phyloP scores from a whole-genome alignment of 2,888 invertebrate genomes.

The Ischnus inquisitorius region DNA sequence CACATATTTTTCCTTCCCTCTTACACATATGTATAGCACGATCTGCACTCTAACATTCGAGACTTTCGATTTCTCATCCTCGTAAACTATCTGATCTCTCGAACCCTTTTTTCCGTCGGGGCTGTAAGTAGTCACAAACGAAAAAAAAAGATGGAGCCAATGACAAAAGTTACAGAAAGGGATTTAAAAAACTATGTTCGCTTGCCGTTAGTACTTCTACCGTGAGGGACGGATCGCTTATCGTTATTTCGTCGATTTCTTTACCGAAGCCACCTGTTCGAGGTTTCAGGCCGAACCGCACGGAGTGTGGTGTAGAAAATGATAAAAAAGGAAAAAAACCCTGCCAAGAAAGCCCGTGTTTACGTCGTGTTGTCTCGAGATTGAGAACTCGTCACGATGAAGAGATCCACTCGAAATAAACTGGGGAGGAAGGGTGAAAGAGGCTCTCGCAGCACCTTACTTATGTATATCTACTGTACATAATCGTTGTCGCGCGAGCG shows the following conservation, averaged over 20 bases:
- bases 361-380: constrained; percentile 47
- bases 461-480: constrained; percentile 46
- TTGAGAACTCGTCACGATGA: constrained; percentile 56
- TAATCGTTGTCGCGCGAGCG: constrained; percentile 48
- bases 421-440: not conserved
- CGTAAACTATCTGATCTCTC: constrained; percentile 8
- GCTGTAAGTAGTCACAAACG: too few species aligned
- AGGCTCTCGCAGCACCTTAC: constrained; percentile 30
- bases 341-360: constrained; percentile 17
- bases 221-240: not conserved
- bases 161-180: not conserved
- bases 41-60: not conserved
- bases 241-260: not conserved
- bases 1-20: constrained; percentile 18
- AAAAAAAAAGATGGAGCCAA: too few species aligned
- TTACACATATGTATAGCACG: not conserved
- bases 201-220: not conserved
- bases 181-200: not conserved
- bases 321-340: constrained; percentile 7
- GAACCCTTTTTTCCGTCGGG: constrained; percentile 1
- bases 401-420: constrained; percentile 51
- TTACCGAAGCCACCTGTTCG: not conserved
- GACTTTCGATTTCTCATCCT: constrained; percentile 30
- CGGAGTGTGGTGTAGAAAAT: not conserved
- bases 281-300: constrained; percentile 23